A percentile compares a stretch with the other conserved stretches of the same genome.
Evolutionary conservation across 2,888 invertebrate species (phyloP).

Genomic region (Tipula lateralis): DNA sequence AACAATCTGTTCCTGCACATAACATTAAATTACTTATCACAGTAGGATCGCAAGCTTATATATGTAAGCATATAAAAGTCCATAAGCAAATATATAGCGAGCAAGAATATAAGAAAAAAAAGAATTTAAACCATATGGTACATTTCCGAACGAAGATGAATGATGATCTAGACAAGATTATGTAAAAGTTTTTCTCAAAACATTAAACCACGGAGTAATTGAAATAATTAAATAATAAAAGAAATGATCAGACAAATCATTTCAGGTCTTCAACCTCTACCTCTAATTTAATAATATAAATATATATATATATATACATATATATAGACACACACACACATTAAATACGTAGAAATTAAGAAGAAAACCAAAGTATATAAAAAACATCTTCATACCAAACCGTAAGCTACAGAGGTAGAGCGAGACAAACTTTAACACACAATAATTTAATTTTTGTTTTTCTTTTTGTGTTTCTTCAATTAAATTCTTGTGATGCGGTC

Average conservation of each 20-base stretch:
- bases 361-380: not conserved
- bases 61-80: not conserved
- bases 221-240: slow-evolving; percentile 1
- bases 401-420: not conserved
- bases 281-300: not conserved
- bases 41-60: not conserved
- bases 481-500: not conserved
- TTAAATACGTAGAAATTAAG: not conserved
- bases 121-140: not conserved
- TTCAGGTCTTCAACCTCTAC: not conserved
- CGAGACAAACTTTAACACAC: not conserved
- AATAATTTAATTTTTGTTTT: not conserved
- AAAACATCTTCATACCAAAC: not conserved
- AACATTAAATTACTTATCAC: not conserved
- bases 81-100: not conserved
- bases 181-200: not conserved
- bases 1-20: not conserved
- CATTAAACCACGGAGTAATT: slow-evolving; percentile 11
- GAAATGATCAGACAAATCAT: slow-evolving; percentile 11
- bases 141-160: slow-evolving; percentile 11
- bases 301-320: too few species aligned
- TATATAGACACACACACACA: not conserved
- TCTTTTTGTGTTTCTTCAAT: not conserved
- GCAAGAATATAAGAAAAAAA: not conserved
- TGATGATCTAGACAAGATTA: slow-evolving; percentile 24